These are phyloP conservation scores for Ectropis grisescens DNA, from an alignment of 1,140 invertebrate species.

Conservation along the genomic window DNA sequence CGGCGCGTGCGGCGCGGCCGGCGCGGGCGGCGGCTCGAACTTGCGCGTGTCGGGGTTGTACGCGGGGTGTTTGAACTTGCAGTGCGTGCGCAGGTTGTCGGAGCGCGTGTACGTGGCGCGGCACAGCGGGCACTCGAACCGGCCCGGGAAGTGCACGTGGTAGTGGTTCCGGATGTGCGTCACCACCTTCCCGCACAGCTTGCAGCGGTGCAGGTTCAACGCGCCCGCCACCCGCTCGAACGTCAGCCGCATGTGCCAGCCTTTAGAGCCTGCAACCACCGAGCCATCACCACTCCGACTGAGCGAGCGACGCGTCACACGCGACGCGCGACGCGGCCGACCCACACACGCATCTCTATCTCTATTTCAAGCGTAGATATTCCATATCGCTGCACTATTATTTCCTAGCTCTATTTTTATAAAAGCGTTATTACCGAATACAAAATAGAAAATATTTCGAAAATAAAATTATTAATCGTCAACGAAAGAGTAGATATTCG, in stretches of 20 bases:
- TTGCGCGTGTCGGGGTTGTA: slow-evolving; percentile 85
- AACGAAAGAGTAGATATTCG: slow-evolving; percentile 32
- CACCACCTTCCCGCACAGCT: slow-evolving; percentile 91
- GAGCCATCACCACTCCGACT: too few species aligned
- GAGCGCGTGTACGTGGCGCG: slow-evolving; percentile 88
- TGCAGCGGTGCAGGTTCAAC: slow-evolving; percentile 90
- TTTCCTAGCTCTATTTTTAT: slow-evolving; percentile 50
- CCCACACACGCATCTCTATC: slow-evolving; percentile 12
- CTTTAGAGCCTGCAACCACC: slow-evolving; percentile 87
- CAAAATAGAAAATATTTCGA: slow-evolving; percentile 27
- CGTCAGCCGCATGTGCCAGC: slow-evolving; percentile 92
- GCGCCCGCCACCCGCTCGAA: slow-evolving; percentile 90
- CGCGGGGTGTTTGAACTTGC: slow-evolving; percentile 89
- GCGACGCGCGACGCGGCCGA: slow-evolving; percentile 7
- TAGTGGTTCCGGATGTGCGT: slow-evolving; percentile 92
- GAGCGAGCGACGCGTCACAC: slow-evolving; percentile 37
- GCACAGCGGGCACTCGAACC: slow-evolving; percentile 89
- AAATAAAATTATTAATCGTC: slow-evolving; percentile 59
- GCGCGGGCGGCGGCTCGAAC: slow-evolving; percentile 77
- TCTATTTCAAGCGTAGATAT: slow-evolving; percentile 51
- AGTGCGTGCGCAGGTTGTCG: slow-evolving; percentile 89
- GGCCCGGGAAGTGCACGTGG: slow-evolving; percentile 90
- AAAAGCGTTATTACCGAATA: slow-evolving; percentile 54
- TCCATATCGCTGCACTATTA: slow-evolving; percentile 44
- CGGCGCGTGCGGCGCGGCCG: slow-evolving; percentile 65